Conservation (phyloP, 2,113 vertebrate genomes). For the Menidia beryllina region DNA sequence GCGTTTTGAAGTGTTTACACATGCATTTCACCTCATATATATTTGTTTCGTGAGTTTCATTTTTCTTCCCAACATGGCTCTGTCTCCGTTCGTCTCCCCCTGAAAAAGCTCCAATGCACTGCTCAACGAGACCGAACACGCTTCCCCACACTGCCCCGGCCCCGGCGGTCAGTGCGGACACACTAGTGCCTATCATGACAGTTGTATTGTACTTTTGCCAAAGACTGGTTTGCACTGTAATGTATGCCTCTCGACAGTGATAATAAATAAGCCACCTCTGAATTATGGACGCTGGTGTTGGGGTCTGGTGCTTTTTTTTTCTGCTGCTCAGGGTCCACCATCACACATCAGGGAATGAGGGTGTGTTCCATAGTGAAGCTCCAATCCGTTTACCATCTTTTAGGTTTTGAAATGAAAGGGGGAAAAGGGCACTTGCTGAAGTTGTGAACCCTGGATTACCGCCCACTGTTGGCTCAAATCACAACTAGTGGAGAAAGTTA, state of each 20-base stretch:
- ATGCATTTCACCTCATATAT: no score
- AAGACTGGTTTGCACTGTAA: conserved; percentile 88
- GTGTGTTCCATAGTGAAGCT: no score
- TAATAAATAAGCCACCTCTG: conserved; percentile 78
- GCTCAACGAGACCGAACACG: conserved; percentile 75
- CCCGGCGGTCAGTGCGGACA: conserved; percentile 66
- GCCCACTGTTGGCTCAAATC: no score
- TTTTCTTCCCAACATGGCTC: conserved; percentile 12
- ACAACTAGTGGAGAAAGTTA: no score
- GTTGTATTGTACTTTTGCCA: conserved; percentile 84
- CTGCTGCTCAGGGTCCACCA: no score
- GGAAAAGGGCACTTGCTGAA: no score
- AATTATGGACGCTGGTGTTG: conserved; percentile 42
- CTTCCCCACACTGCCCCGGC: conserved; percentile 66
- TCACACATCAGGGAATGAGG: no score
- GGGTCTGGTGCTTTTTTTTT: conserved; percentile 43
- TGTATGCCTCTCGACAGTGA: conserved; percentile 82
- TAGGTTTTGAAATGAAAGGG: no score
- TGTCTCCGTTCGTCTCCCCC: conserved; percentile 24
- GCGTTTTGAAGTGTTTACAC: conserved; percentile 54
- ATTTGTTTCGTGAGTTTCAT: conserved; percentile 22
- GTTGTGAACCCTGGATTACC: no score
- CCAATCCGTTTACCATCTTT: no score
- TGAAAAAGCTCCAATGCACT: conserved; percentile 69
- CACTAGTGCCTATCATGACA: conserved; percentile 70